Evolutionary conservation across 2,113 vertebrate genomes (phyloP), one percentile per base, ranked within the genome.

Genomic region (Hyaena hyaena): DNA sequence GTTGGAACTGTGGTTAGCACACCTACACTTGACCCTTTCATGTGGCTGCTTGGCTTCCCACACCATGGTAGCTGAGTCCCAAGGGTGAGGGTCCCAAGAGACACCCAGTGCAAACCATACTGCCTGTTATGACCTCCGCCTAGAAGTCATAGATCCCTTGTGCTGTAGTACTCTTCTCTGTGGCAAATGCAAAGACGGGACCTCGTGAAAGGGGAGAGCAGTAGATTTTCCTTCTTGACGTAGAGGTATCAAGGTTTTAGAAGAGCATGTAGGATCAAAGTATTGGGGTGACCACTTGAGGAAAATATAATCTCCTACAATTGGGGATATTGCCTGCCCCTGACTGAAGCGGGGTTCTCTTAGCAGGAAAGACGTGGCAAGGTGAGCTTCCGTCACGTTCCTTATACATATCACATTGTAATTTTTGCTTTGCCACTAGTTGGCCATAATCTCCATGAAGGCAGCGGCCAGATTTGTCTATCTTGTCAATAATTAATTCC

Each of bases 11-110:
- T 74, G 76, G 87, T 84, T 88, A 88, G 69, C 83, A 80, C 74
- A 95, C 81, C 81, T 71, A 77, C 86, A 65, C 35, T 21, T 61
- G 90, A 93, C 68, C 35, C 83, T 93, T 89, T 77, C 68, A 61
- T 84, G 77, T 80, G 76, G 63, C n/a, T 73, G 58, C 81, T 90
- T 77, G 50, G 63, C 55, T 87, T 90, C n/a, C 28, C 14, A 74
- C 58, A 87, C 65, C 17, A 35, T n/a, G 28, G 69, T 66, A 28
- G 35, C 63, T 80, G 39, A 73, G 53, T 83, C 53, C 33, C 76
- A 80, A 90, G 55, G 24, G 74, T 66, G 7, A 84, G 50, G 33
- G 87, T 79, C 82, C 53, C 76, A 83, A 50, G 74, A 88, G 74
- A 96, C 48, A 71, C 74, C 31, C 11, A 55, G 43, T 43, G n/a